Percentiles rank a stretch among this genome's conserved stretches.
Evolutionary conservation across 2,113 vertebrate genomes (phyloP).

Genomic region (Apus apus): DNA sequence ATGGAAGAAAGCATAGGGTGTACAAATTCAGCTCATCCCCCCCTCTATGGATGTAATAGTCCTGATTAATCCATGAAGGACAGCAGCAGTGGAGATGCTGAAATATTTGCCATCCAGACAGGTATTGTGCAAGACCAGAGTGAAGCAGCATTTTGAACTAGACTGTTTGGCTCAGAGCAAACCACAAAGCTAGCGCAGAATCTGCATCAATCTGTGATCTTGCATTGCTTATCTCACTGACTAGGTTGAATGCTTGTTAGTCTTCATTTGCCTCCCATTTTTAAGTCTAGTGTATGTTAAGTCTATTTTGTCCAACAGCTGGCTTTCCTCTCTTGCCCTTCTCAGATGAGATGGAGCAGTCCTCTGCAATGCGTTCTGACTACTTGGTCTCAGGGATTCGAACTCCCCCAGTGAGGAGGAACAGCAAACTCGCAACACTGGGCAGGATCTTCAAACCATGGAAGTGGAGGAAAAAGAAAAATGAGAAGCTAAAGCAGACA

Average conservation of each 20-base stretch:
- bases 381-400: slow-evolving; percentile 90
- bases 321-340: neutral
- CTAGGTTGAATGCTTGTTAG: neutral
- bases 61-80: neutral
- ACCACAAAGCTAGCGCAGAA: too few species aligned
- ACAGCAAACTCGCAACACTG: slow-evolving; percentile 93
- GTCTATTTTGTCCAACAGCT: neutral
- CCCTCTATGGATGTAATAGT: neutral
- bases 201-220: too few species aligned
- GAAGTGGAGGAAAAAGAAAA: slow-evolving; percentile 99
- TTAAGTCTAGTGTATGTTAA: neutral
- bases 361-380: slow-evolving; percentile 84
- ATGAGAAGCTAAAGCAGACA: slow-evolving; percentile 91
- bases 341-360: slow-evolving; percentile 92
- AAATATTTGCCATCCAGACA: neutral
- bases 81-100: neutral
- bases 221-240: neutral
- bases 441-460: slow-evolving; percentile 98
- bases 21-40: neutral
- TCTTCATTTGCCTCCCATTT: too few species aligned
- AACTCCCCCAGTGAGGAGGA: slow-evolving; percentile 91
- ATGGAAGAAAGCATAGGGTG: neutral
- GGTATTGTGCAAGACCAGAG: neutral
- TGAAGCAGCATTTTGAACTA: too few species aligned
- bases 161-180: too few species aligned